Conservation (phyloP, 2,888 invertebrate genomes). For the Leucophora obtusa region DNA sequence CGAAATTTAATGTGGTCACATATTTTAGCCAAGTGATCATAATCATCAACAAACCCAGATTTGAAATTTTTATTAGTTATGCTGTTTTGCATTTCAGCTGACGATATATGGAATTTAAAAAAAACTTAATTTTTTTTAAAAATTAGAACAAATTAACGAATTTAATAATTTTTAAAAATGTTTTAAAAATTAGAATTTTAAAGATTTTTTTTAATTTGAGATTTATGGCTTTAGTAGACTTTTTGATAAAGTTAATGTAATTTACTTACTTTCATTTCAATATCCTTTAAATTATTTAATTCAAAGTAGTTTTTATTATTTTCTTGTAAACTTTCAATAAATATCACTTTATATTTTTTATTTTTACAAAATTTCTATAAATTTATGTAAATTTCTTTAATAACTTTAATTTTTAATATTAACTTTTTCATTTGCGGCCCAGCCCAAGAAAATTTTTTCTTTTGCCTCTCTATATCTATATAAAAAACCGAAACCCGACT, state of each 20-base stretch:
- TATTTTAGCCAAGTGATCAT: no score
- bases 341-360: background rate
- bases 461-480: slow-evolving; percentile 40
- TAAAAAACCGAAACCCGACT: slow-evolving; percentile 38
- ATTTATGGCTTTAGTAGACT: background rate
- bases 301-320: slow-evolving; percentile 1
- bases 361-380: background rate
- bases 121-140: background rate
- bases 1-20: no score
- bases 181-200: background rate
- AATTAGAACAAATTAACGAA: background rate
- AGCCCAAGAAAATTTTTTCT: slow-evolving; percentile 65
- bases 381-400: slow-evolving; percentile 6
- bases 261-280: slow-evolving; percentile 35
- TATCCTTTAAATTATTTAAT: background rate
- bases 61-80: no score
- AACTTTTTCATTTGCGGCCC: slow-evolving; percentile 58
- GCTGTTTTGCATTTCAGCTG: no score
- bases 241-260: background rate
- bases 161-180: background rate
- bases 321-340: background rate
- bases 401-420: slow-evolving; percentile 29
- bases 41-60: no score
- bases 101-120: background rate
- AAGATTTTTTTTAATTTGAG: background rate